These are phyloP conservation scores for Cephus sareptanus DNA, from an alignment of 2,888 invertebrate genomes.

Conservation along the genomic window DNA sequence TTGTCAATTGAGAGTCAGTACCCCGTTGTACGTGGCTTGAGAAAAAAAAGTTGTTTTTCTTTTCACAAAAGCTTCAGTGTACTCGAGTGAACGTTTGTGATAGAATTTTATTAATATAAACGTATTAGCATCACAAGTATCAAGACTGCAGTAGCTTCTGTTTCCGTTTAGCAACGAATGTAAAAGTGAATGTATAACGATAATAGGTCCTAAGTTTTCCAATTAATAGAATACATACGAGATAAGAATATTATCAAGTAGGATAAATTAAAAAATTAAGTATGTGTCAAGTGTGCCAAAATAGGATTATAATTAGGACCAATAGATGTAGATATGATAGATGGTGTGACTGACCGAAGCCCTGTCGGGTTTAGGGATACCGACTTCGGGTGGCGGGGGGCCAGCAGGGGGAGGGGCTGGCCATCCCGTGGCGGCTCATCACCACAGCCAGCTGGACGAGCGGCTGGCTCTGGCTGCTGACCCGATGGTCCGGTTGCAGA, in stretches of 20 bases:
- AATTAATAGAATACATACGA: not conserved
- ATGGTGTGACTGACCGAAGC: conserved; percentile 27
- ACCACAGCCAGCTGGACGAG: conserved; percentile 79
- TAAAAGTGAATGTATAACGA: not conserved
- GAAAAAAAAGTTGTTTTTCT: not conserved
- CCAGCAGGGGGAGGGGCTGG: conserved; percentile 69
- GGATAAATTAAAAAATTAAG: not conserved
- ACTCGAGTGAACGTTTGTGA: not conserved
- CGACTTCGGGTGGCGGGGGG: conserved; percentile 61
- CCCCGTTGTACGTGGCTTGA: not conserved
- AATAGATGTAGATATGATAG: conserved; percentile 1
- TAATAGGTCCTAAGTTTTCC: not conserved
- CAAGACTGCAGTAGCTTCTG: not conserved
- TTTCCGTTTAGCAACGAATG: not conserved
- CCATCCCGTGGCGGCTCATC: conserved; percentile 70
- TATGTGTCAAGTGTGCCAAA: not conserved
- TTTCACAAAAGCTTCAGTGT: not conserved
- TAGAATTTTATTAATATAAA: not conserved
- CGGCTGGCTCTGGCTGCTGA: conserved; percentile 87
- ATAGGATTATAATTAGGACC: not conserved
- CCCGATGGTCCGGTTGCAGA: conserved; percentile 92
- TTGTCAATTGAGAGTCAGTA: not conserved
- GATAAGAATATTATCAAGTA: not conserved
- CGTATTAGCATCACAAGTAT: not conserved
- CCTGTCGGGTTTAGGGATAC: conserved; percentile 64